Percentiles rank a stretch among this genome's conserved stretches.
Conservation (phyloP, 2,113 vertebrate species). For the Halichoerus grypus region DNA sequence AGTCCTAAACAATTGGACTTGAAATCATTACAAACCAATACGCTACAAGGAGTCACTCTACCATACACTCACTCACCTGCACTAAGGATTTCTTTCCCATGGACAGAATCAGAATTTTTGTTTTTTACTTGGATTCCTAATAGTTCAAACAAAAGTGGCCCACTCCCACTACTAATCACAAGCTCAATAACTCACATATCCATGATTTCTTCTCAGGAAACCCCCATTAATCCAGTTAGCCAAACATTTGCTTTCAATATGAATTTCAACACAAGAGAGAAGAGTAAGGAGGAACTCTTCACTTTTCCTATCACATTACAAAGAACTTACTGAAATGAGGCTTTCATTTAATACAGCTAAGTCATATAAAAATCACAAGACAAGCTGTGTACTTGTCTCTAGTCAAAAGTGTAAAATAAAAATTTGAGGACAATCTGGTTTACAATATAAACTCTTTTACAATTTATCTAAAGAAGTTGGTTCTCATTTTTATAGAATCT, state of each 20-base stretch:
- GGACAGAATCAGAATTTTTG: not conserved
- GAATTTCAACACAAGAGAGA: not conserved
- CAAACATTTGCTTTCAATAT: not conserved
- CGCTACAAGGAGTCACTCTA: not conserved
- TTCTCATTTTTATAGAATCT: not conserved
- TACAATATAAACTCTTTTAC: not conserved
- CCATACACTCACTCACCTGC: not conserved
- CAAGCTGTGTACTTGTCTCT: not conserved
- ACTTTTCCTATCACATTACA: not conserved
- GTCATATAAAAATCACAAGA: not conserved
- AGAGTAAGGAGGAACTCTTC: not conserved
- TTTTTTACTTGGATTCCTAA: not conserved
- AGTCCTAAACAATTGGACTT: not conserved
- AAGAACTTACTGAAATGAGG: not conserved
- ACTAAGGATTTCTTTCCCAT: not conserved
- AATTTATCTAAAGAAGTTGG: not conserved
- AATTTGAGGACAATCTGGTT: not conserved
- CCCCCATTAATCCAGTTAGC: not conserved
- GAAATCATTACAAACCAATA: not conserved
- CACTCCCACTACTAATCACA: not conserved
- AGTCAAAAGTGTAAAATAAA: not conserved
- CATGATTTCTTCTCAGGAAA: not conserved
- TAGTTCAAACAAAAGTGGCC: not conserved
- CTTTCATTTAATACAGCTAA: not conserved
- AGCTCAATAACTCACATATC: not conserved